Base-by-base conservation (phyloP, 2,888 invertebrate genomes). In the Andrena fulva region DNA sequence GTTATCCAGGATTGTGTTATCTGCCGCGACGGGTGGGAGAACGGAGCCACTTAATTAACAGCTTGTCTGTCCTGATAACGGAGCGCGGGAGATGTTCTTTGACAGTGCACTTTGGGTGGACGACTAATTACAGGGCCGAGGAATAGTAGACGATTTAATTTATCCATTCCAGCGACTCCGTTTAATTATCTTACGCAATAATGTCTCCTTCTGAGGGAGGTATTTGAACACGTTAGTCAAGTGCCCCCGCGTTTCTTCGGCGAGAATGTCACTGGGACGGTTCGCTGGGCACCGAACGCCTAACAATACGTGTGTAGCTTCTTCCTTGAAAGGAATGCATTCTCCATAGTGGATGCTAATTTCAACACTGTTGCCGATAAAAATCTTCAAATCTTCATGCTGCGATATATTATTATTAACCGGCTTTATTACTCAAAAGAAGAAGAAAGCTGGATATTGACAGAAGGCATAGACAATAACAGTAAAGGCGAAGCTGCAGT, bases 121-220 rank as follows among this genome's bases (percentile, higher is more conserved):
- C 82, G 82, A 81, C 75, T 82, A 82, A 82, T 82, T 82, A 81
- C 82, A 81, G 75, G 62, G 59, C 62, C 82, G 81, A 82, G 82
- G 75, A 82, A 82, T 82, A 75, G 75, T 81, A 75, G 81, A 81
- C 81, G 81, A 81, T 81, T 81, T 81, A 81, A 81, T 81, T 81
- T 81, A 81, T 81, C 81, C 81, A 81, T 81, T 70, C 82, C 64
- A 69, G 68, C 60, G 69, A 81, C 74, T 81, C 69, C 81, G 74
- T 81, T 81, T 81, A 74, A 81, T 81, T 81, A 81, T 81, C 74
- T 74, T 73, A 81, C 81, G 81, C 81, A 81, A 75, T 81, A 75
- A 81, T 75, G 82, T 81, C 74, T 48, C 68, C 50, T 60, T 67
- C 75, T 62, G 24, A 72, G 56, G 72, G 48, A 80, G 54, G 35